Conservation (phyloP, 1,140 invertebrate genomes). For the Leptonema lineaticorne region DNA sequence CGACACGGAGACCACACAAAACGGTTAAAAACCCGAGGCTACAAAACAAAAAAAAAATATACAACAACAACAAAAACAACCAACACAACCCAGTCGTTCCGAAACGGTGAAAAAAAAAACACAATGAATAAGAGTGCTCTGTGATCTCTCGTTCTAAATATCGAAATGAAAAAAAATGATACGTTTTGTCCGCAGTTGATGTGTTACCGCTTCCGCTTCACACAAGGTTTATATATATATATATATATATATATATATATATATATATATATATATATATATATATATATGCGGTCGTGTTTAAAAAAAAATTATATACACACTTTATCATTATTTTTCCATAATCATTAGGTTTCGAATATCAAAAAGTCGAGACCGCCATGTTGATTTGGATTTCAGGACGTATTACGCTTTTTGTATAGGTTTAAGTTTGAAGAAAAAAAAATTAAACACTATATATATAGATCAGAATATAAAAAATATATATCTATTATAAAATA, state of each 20-base stretch:
- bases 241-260: too few relatives aligned
- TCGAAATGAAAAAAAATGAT: conserved; percentile 20
- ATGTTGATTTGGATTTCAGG: background rate
- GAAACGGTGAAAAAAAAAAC: background rate
- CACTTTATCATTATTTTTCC: conserved; percentile 37
- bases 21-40: conserved; percentile 28
- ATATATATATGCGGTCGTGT: background rate
- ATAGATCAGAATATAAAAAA: too few relatives aligned
- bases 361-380: conserved; percentile 2
- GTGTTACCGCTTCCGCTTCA: conserved; percentile 40
- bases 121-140: too few relatives aligned
- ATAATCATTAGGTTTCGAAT: conserved; percentile 26
- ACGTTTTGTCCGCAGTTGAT: conserved; percentile 20
- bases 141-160: too few relatives aligned
- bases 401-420: too few relatives aligned
- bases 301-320: conserved; percentile 18
- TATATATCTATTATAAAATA: too few relatives aligned
- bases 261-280: too few relatives aligned
- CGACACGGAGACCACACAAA: conserved; percentile 38
- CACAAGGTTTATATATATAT: too few relatives aligned
- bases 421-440: too few relatives aligned
- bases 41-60: conserved; percentile 1
- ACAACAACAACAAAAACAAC: background rate
- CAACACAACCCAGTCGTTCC: background rate
- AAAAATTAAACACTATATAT: too few relatives aligned